Evolutionary conservation across 2,888 invertebrate species (phyloP).

Genomic region (Mantis religiosa): DNA sequence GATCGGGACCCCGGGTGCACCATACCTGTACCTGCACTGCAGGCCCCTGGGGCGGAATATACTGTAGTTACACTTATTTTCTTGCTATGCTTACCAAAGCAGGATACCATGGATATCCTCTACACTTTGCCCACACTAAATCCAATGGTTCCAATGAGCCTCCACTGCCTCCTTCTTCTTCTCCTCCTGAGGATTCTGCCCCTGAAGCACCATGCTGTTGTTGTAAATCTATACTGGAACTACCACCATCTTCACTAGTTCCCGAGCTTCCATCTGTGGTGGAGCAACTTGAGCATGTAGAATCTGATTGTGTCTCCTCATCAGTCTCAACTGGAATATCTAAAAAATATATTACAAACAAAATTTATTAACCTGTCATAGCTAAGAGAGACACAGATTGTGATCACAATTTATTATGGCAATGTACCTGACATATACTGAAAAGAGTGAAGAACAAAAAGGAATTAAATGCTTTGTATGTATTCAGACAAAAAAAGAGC

Average conservation of each 20-base stretch:
- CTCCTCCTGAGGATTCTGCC: conserved; percentile 26
- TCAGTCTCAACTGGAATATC: conserved; percentile 43
- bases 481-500: too few species aligned
- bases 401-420: too few species aligned
- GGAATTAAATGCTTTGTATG: too few species aligned
- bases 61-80: neutral
- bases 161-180: conserved; percentile 31
- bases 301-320: conserved; percentile 45
- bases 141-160: conserved; percentile 70
- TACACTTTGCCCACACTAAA: conserved; percentile 95
- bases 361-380: neutral
- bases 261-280: conserved; percentile 44
- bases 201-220: conserved; percentile 22
- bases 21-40: too few species aligned
- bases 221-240: conserved; percentile 30
- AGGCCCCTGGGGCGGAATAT: too few species aligned
- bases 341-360: conserved; percentile 27
- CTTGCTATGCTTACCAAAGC: conserved; percentile 57
- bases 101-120: conserved; percentile 96
- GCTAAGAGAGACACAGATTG: too few species aligned
- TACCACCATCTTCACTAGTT: conserved; percentile 41
- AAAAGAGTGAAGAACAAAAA: too few species aligned
- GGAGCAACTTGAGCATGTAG: conserved; percentile 48
- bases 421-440: too few species aligned
- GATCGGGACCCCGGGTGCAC: too few species aligned